These are phyloP conservation scores for Catonia carolina DNA, from an alignment of 2,888 invertebrate species.

Conservation along the genomic window DNA sequence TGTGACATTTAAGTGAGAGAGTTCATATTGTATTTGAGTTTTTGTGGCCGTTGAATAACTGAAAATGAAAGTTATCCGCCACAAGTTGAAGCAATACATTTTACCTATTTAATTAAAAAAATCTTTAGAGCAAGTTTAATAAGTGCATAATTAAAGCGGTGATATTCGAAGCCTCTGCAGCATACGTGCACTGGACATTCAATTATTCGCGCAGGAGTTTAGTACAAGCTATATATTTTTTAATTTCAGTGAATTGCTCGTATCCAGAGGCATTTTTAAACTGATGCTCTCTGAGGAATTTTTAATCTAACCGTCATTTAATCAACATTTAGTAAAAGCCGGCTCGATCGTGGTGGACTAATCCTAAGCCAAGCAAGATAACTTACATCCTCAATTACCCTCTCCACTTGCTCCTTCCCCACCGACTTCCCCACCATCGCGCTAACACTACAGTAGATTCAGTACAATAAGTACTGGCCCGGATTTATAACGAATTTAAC, in stretches of 20 bases:
- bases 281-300: conserved; percentile 27
- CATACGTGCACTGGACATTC: conserved; percentile 1
- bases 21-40: no score
- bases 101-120: conserved; percentile 9
- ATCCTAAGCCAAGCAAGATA: conserved; percentile 4
- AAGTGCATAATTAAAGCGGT: conserved; percentile 8
- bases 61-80: no score
- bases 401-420: background rate
- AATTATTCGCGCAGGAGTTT: conserved; percentile 8
- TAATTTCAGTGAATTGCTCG: conserved; percentile 2
- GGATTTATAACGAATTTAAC: no score
- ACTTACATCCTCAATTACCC: conserved; percentile 10
- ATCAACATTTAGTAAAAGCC: conserved; percentile 30
- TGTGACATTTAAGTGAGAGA: no score
- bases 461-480: no score
- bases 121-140: background rate
- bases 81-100: no score
- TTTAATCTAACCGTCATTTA: conserved; percentile 33
- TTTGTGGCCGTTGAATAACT: no score
- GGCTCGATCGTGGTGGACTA: background rate
- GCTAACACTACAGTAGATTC: background rate
- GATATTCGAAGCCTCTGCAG: background rate
- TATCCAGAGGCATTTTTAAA: conserved; percentile 14
- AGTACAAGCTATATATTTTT: conserved; percentile 6
- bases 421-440: background rate